Evolutionary conservation across 2,888 invertebrate species (phyloP).

Genomic region (Perizoma affinitatum): DNA sequence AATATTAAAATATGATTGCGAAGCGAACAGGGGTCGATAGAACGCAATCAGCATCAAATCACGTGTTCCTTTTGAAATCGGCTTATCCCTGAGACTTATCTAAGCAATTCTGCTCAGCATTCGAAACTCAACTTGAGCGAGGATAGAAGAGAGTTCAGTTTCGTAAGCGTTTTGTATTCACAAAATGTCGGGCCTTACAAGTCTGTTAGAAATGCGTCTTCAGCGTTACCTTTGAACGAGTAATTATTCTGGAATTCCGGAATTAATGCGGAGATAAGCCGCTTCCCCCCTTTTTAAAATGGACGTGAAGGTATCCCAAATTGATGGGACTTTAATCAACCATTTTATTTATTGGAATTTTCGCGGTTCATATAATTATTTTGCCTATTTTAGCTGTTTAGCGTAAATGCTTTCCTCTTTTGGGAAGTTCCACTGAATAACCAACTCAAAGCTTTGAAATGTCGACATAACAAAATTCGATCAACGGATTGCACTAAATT

Average conservation of each 20-base stretch:
- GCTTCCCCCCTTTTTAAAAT: constrained; percentile 51
- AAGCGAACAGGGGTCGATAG: constrained; percentile 46
- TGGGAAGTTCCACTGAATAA: constrained; percentile 2
- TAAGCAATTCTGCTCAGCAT: constrained; percentile 45
- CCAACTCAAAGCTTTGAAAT: constrained; percentile 4
- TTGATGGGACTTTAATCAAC: constrained; percentile 54
- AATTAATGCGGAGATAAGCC: constrained; percentile 78
- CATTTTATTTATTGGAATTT: constrained; percentile 39
- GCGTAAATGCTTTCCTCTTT: constrained; percentile 5
- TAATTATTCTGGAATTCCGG: constrained; percentile 78
- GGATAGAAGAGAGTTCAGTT: constrained; percentile 46
- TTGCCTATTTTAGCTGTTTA: constrained; percentile 18
- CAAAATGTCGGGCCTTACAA: constrained; percentile 57
- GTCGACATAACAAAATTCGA: not conserved
- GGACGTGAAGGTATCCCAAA: constrained; percentile 50
- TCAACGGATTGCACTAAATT: too few relatives aligned
- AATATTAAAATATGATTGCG: constrained; percentile 81
- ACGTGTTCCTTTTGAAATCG: constrained; percentile 80
- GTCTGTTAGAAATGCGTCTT: constrained; percentile 59
- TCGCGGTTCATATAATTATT: constrained; percentile 33
- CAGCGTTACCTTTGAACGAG: constrained; percentile 73
- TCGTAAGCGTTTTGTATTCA: constrained; percentile 29
- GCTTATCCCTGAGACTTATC: constrained; percentile 71
- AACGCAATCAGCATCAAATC: constrained; percentile 79
- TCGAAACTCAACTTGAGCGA: constrained; percentile 50